A percentile compares a stretch with the other conserved stretches of the same genome.
phyloP scores from a whole-genome alignment of 2,888 invertebrate genomes.

The Plebejus argus region DNA sequence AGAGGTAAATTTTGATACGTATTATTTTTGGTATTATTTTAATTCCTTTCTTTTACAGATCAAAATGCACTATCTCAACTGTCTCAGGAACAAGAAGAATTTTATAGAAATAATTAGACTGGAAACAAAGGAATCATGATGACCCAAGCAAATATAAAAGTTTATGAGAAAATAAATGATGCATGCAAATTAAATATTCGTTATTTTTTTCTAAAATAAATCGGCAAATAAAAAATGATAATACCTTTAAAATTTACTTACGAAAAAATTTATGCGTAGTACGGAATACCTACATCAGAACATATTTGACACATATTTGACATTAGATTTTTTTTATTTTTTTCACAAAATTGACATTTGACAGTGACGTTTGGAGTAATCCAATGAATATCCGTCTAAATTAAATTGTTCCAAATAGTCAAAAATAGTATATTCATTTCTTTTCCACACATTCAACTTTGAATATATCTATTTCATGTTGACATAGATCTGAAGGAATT shows the following conservation, averaged over 20 bases:
- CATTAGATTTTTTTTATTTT: no score
- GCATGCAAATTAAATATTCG: constrained; percentile 13
- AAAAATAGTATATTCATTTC: constrained; percentile 35
- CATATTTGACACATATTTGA: no score
- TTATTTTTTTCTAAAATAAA: background rate
- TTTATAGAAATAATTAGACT: constrained; percentile 53
- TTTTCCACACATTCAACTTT: constrained; percentile 36
- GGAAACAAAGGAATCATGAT: background rate
- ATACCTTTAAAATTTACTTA: no score
- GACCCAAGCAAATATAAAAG: background rate
- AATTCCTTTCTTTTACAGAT: constrained; percentile 44
- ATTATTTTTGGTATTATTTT: background rate
- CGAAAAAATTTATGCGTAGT: no score
- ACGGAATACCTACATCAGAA: no score
- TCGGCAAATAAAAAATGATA: background rate
- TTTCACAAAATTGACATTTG: background rate
- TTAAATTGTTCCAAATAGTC: constrained; percentile 33
- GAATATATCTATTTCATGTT: constrained; percentile 35
- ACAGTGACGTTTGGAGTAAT: background rate
- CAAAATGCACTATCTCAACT: constrained; percentile 46
- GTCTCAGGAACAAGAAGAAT: constrained; percentile 50
- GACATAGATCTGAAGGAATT: background rate
- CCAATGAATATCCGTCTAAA: constrained; percentile 39
- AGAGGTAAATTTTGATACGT: background rate
- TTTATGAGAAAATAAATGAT: constrained; percentile 49